These are phyloP conservation scores for Paracentrotus lividus DNA, from an alignment of 53 echinoderm and acorn worm genomes.

Conservation along the genomic window DNA sequence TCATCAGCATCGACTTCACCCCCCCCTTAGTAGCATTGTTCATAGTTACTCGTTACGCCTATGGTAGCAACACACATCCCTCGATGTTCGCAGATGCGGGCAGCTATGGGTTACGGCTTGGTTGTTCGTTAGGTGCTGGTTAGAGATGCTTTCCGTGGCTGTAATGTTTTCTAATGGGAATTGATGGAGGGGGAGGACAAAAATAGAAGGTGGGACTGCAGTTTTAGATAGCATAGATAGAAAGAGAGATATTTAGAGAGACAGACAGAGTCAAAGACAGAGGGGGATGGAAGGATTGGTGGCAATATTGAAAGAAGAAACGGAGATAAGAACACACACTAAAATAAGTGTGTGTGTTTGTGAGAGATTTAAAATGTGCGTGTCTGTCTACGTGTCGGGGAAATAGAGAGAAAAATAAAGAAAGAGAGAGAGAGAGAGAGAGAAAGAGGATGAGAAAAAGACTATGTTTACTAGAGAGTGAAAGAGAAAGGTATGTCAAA, in stretches of 20 bases:
- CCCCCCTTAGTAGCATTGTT: neutral
- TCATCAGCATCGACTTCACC: neutral
- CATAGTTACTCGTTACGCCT: neutral
- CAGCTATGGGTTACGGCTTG: constrained; percentile 1
- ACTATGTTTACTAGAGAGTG: no score
- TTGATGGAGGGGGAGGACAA: constrained; percentile 21
- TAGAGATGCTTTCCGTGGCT: neutral
- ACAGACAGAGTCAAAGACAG: neutral
- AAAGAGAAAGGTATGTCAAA: no score
- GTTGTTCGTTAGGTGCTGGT: neutral
- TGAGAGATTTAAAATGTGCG: no score
- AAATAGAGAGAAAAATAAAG: neutral
- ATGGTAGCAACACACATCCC: neutral
- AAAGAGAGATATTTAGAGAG: neutral
- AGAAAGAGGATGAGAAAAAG: no score
- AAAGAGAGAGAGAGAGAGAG: neutral
- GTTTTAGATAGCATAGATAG: neutral
- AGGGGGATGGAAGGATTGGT: neutral
- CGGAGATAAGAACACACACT: neutral
- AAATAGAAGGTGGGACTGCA: neutral
- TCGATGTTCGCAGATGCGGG: neutral
- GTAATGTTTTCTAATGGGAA: constrained; percentile 32
- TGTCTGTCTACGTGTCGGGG: no score
- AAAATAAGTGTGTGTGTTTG: no score
- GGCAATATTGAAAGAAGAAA: neutral